Evolutionary conservation across 2,888 invertebrate genomes (phyloP), one percentile per base, ranked within the genome.

Genomic region (Dicyrtoma fusca): DNA sequence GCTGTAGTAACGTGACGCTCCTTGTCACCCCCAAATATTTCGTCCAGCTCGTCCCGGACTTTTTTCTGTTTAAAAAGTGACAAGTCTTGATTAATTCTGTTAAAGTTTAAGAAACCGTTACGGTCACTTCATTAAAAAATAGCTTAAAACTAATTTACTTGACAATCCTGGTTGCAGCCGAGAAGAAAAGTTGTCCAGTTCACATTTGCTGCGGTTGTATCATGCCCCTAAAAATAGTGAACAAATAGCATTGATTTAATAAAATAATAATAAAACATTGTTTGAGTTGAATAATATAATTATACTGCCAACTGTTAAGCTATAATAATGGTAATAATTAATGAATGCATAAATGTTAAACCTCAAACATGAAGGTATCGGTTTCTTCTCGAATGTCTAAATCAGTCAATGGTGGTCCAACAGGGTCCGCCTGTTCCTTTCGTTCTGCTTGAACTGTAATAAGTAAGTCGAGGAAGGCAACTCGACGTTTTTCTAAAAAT

Each of bases 371-470:
- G 71, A 93, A 92, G 0, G 81, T 81, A 59, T 81, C 81, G 13
- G 79, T 79, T 86, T 93, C 91, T 83, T 93, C 92, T 83, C 91
- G 92, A 76, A 93, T 92, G 84, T 93, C 92, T 77, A 88, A 87
- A 76, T 92, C 92, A 59, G 87, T 89, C 75, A 92, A 88, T 11
- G 21, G 19, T n/a, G 19, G 17, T 34, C 34, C 34, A 5, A 34
- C 34, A 34, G 8, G 8, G 8, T 34, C 34, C 19, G 51, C 49
- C 11, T 14, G 45, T 62, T 21, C 65, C 10, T 65, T 49, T 11
- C 91, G 82, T 44, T 72, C 61, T 42, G 71, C 71, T 5, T 83
- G 81, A 82, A 92, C 90, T 75, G 85, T 84, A 21, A 87, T 82
- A 10, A 87, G 81, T 75, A 87, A 81, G 81, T 87, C 87, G 26